A percentile compares a stretch with the other conserved stretches of the same genome.
phyloP scores from a whole-genome alignment of 2,797 vertebrate genomes.

The Sebastes itinus region DNA sequence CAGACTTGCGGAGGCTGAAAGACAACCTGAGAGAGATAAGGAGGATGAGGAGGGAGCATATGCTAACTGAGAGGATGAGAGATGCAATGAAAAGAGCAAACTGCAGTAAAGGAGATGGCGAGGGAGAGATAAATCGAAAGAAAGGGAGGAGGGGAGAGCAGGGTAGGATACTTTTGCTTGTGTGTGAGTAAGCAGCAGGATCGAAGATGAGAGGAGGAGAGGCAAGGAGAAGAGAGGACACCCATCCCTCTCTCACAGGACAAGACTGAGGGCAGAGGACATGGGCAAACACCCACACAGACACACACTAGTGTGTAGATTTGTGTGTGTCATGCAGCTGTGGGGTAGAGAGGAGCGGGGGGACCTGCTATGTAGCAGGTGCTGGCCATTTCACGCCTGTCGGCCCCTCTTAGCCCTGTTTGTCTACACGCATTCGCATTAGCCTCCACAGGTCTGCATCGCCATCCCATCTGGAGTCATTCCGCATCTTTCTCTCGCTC shows the following conservation, averaged over 20 bases:
- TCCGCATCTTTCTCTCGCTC: conserved; percentile 26
- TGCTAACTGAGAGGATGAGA: conserved; percentile 68
- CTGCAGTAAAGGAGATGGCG: conserved; percentile 51
- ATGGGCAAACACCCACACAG: conserved; percentile 25
- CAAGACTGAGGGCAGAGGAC: conserved; percentile 52
- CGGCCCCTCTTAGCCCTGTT: conserved; percentile 72
- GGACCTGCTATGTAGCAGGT: conserved; percentile 76
- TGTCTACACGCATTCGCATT: conserved; percentile 70
- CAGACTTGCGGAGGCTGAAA: conserved; percentile 67
- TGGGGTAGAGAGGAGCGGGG: conserved; percentile 53
- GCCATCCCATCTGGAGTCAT: conserved; percentile 59
- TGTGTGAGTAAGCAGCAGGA: conserved; percentile 68
- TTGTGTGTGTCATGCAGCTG: conserved; percentile 59
- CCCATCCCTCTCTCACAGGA: conserved; percentile 53
- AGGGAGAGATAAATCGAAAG: conserved; percentile 49
- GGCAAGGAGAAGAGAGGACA: conserved; percentile 62
- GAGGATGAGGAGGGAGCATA: conserved; percentile 68
- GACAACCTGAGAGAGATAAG: conserved; percentile 74
- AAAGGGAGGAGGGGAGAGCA: conserved; percentile 11
- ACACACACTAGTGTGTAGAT: conserved; percentile 29
- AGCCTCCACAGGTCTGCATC: conserved; percentile 58
- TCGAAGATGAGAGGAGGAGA: conserved; percentile 60
- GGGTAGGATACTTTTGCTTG: conserved; percentile 19
- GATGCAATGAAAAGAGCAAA: conserved; percentile 66
- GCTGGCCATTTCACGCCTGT: conserved; percentile 82